A percentile compares a stretch with the other conserved stretches of the same genome.
These are phyloP conservation scores for Chrysodeixis includens DNA, from an alignment of 2,888 invertebrate species.

Conservation along the genomic window DNA sequence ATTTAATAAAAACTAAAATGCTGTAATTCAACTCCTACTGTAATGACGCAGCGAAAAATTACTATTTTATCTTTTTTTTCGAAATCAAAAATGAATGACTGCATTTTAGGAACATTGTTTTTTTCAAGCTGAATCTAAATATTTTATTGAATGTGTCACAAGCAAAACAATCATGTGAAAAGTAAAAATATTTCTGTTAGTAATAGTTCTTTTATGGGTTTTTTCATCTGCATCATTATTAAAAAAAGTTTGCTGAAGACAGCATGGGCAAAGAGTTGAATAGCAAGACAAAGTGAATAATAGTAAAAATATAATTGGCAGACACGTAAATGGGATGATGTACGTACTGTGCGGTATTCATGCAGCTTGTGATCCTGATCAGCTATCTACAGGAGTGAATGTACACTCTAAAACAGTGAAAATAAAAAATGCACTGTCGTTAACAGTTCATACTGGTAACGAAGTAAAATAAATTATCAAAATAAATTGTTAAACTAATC, in stretches of 20 bases:
- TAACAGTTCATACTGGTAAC: too few relatives aligned
- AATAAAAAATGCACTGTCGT: constrained; percentile 60
- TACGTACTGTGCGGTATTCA: constrained; percentile 78
- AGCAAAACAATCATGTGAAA: too few relatives aligned
- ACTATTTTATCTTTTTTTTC: background rate
- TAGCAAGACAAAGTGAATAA: constrained; percentile 18
- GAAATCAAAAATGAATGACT: background rate
- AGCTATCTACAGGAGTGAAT: constrained; percentile 80
- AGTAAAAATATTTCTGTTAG: background rate
- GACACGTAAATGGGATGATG: constrained; percentile 68
- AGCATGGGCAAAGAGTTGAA: background rate
- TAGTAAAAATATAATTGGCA: constrained; percentile 20
- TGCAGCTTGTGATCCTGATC: constrained; percentile 81
- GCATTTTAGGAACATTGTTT: background rate
- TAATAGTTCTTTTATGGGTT: background rate
- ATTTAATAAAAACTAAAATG: constrained; percentile 29
- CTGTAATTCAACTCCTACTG: constrained; percentile 15
- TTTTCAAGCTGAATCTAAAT: background rate
- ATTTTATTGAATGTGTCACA: too few relatives aligned
- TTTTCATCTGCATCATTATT: constrained; percentile 38
- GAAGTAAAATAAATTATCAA: constrained; percentile 24
- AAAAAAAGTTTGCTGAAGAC: constrained; percentile 20
- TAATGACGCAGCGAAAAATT: constrained; percentile 39
- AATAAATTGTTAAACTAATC: background rate
- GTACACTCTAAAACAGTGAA: constrained; percentile 75